A percentile compares a stretch with the other conserved stretches of the same genome.
These are phyloP conservation scores for Carassius auratus DNA, from an alignment of 2,113 vertebrate genomes.

Conservation along the genomic window DNA sequence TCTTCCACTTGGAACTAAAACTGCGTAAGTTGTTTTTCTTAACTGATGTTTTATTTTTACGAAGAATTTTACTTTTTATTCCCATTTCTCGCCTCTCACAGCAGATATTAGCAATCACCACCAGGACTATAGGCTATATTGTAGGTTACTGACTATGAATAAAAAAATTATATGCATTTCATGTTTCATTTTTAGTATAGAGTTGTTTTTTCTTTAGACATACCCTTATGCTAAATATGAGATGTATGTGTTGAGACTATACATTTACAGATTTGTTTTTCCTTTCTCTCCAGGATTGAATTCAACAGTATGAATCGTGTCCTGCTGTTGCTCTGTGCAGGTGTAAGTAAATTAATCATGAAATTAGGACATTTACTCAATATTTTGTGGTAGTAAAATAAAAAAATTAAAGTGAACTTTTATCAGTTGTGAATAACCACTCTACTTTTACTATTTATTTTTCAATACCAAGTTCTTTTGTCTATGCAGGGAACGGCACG, in stretches of 20 bases:
- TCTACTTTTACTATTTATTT: neutral
- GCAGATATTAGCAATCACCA: neutral
- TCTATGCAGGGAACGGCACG: too few relatives aligned
- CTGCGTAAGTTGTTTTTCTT: slow-evolving; percentile 13
- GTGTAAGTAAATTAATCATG: slow-evolving; percentile 39
- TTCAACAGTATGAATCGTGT: slow-evolving; percentile 36
- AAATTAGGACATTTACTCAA: neutral
- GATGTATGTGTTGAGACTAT: neutral
- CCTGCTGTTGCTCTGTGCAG: slow-evolving; percentile 43
- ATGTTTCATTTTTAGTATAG: neutral
- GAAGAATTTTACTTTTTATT: neutral
- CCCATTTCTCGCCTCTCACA: neutral
- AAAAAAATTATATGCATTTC: neutral
- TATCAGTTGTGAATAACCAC: neutral
- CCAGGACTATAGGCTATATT: neutral
- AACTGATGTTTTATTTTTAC: neutral
- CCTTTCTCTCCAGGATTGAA: slow-evolving; percentile 10
- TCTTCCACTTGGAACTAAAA: neutral
- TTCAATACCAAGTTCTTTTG: neutral
- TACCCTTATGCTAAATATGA: neutral
- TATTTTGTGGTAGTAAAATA: neutral
- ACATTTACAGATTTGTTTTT: neutral
- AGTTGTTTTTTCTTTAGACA: neutral
- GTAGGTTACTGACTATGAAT: neutral
- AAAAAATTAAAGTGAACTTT: neutral